Evolutionary conservation across 1,140 invertebrate genomes (phyloP).

Genomic region (Bombus picipes): DNA sequence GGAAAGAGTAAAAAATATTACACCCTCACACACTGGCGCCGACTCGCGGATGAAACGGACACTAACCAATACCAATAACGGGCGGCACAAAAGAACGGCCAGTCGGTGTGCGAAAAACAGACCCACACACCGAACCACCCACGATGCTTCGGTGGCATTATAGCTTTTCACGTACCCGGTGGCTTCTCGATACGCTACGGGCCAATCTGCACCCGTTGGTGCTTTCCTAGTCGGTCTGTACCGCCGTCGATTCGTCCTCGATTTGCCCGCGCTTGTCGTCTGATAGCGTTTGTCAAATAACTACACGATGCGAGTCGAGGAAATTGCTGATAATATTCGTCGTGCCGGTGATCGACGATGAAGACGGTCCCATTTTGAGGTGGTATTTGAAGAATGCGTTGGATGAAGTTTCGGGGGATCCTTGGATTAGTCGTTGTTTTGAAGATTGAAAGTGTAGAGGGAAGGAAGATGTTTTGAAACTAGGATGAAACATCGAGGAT

Average conservation of each 20-base stretch:
- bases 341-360: too few relatives aligned
- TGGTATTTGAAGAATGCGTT: too few relatives aligned
- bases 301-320: background rate
- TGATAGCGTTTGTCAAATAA: too few relatives aligned
- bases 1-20: constrained; percentile 82
- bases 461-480: too few relatives aligned
- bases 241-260: background rate
- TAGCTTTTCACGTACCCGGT: constrained; percentile 72
- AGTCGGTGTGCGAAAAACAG: constrained; percentile 76
- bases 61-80: constrained; percentile 80
- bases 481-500: too few relatives aligned
- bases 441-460: too few relatives aligned
- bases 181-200: constrained; percentile 57
- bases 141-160: constrained; percentile 71
- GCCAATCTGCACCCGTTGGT: background rate
- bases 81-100: constrained; percentile 77
- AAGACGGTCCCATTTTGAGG: background rate
- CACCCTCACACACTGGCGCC: constrained; percentile 77
- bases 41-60: constrained; percentile 78
- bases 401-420: too few relatives aligned
- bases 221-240: background rate
- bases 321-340: background rate
- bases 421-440: too few relatives aligned
- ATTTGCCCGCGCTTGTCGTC: background rate
- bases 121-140: constrained; percentile 60